phyloP scores from a whole-genome alignment of 2,797 vertebrate species.

The Acomys russatus region DNA sequence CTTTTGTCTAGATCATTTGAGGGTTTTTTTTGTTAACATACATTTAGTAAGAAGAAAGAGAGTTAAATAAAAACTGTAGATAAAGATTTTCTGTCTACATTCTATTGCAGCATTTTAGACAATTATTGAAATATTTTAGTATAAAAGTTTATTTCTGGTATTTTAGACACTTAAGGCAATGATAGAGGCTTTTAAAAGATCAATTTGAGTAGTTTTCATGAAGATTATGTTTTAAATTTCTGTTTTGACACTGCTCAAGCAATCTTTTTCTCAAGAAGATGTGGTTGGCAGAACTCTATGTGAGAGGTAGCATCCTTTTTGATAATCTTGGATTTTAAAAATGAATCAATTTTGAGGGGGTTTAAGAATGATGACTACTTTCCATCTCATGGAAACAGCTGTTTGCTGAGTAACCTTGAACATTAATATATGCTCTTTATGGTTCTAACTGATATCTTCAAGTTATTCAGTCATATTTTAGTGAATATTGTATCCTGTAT shows the following conservation, averaged over 20 bases:
- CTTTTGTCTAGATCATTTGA: slow-evolving; percentile 94
- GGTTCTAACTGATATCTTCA: slow-evolving; percentile 59
- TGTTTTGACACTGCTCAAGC: slow-evolving; percentile 82
- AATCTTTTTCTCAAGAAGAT: slow-evolving; percentile 47
- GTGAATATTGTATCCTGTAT: neutral
- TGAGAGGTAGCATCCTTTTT: neutral
- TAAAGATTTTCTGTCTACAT: slow-evolving; percentile 89
- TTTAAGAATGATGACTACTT: slow-evolving; percentile 1
- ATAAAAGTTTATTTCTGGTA: slow-evolving; percentile 80
- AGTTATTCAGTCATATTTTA: slow-evolving; percentile 65
- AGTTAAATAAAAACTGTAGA: slow-evolving; percentile 90
- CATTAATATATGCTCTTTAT: neutral
- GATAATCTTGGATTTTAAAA: neutral
- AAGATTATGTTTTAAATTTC: slow-evolving; percentile 80
- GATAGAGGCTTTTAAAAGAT: slow-evolving; percentile 76
- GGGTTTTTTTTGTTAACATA: slow-evolving; percentile 94
- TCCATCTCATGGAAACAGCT: slow-evolving; percentile 16
- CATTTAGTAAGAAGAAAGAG: slow-evolving; percentile 93
- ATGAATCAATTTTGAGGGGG: slow-evolving; percentile 21
- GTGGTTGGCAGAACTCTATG: slow-evolving; percentile 13
- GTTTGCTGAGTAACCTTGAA: neutral
- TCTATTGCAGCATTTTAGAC: slow-evolving; percentile 84
- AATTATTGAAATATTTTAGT: slow-evolving; percentile 84
- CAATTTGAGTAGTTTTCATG: slow-evolving; percentile 80
- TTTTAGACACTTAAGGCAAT: slow-evolving; percentile 80